These are phyloP conservation scores for Psittacula derbiana DNA, from an alignment of 2,797 vertebrate species.

Conservation along the genomic window DNA sequence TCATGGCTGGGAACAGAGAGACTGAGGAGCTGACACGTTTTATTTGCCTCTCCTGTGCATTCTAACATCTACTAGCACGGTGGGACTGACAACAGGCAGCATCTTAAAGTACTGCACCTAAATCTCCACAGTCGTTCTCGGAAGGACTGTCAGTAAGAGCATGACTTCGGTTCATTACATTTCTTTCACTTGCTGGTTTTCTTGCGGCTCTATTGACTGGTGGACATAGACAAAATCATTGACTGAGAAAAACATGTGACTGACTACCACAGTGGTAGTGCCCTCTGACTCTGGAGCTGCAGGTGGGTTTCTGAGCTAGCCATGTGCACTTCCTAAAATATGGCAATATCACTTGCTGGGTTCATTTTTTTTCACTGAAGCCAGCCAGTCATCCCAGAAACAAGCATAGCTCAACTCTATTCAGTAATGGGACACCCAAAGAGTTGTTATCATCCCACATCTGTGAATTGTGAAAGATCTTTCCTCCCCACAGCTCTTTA, in stretches of 20 bases:
- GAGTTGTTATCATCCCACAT: background rate
- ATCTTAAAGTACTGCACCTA: background rate
- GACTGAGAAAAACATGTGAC: background rate
- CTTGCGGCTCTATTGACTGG: background rate
- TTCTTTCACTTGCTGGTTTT: background rate
- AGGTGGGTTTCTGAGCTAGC: background rate
- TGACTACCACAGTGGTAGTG: background rate
- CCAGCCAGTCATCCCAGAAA: background rate
- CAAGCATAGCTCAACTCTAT: background rate
- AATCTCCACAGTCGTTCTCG: background rate
- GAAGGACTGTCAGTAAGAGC: background rate
- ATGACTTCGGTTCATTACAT: background rate
- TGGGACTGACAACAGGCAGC: background rate
- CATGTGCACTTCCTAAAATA: background rate
- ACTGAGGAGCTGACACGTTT: background rate
- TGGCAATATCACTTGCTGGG: background rate
- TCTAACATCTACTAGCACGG: background rate
- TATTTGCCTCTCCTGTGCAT: background rate
- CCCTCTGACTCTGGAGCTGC: background rate
- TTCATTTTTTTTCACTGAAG: background rate
- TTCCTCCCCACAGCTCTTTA: background rate
- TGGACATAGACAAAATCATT: background rate
- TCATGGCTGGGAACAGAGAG: background rate
- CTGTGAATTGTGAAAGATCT: background rate
- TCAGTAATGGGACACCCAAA: background rate